Conservation (phyloP, 2,797 vertebrate species). For the Tympanoctomys barrerae region DNA sequence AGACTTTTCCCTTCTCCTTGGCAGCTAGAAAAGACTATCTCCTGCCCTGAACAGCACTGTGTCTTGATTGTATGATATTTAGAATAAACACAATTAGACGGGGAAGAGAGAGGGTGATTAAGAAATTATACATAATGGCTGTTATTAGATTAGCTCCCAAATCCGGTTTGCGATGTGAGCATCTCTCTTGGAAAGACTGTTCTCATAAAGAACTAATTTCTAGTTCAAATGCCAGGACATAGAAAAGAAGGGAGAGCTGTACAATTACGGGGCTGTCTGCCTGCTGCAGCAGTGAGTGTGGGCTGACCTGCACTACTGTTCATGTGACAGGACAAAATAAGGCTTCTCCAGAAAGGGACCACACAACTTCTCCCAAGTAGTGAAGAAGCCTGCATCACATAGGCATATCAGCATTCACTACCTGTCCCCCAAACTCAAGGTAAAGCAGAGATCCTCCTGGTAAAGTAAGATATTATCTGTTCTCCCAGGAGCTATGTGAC, state of each 20-base stretch:
- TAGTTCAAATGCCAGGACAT: conserved; percentile 48
- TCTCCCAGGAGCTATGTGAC: not conserved
- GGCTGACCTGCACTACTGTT: not conserved
- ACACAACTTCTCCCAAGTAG: not conserved
- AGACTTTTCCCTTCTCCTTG: conserved; percentile 75
- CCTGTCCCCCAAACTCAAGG: not conserved
- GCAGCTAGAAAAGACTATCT: conserved; percentile 77
- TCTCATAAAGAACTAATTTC: conserved; percentile 67
- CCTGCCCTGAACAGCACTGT: conserved; percentile 76
- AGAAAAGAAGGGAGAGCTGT: conserved; percentile 49
- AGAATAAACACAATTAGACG: conserved; percentile 84
- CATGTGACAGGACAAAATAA: not conserved
- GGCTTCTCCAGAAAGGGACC: not conserved
- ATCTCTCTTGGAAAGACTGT: conserved; percentile 60
- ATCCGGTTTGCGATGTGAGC: conserved; percentile 60
- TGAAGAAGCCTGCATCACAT: not conserved
- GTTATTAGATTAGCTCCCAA: conserved; percentile 79
- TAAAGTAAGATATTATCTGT: not conserved
- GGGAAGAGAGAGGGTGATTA: conserved; percentile 84
- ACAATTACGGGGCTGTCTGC: not conserved
- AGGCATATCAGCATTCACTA: not conserved
- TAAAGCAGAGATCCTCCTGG: not conserved
- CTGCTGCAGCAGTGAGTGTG: not conserved
- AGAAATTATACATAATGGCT: conserved; percentile 85
- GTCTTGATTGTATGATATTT: conserved; percentile 83